Conservation (phyloP, 1,140 invertebrate genomes). For the Musca domestica region DNA sequence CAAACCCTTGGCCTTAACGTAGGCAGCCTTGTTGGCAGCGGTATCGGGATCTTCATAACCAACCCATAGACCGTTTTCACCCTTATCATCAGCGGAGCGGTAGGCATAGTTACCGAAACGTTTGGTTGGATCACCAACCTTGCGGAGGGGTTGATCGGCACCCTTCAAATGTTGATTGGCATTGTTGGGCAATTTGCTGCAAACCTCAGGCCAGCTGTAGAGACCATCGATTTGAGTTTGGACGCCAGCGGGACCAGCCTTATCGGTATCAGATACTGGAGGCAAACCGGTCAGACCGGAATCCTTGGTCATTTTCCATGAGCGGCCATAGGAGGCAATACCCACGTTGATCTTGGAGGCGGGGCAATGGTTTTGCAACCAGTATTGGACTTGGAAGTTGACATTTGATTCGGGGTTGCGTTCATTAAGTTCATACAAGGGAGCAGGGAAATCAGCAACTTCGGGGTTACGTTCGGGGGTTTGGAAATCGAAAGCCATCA, state of each 20-base stretch:
- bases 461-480: constrained; percentile 72
- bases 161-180: constrained; percentile 62
- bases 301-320: constrained; percentile 75
- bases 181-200: constrained; percentile 67
- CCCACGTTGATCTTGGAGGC: constrained; percentile 78
- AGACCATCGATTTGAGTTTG: constrained; percentile 73
- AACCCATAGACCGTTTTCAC: constrained; percentile 79
- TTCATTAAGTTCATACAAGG: constrained; percentile 69
- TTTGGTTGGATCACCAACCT: constrained; percentile 72
- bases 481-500: constrained; percentile 77
- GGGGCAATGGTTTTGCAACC: constrained; percentile 65
- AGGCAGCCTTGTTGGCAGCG: constrained; percentile 76
- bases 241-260: constrained; percentile 61
- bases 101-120: constrained; percentile 76
- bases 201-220: constrained; percentile 80
- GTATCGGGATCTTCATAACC: constrained; percentile 86
- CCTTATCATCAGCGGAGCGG: constrained; percentile 67
- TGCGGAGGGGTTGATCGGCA: constrained; percentile 63
- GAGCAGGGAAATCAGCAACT: constrained; percentile 72
- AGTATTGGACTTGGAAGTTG: constrained; percentile 63
- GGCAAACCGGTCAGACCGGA: constrained; percentile 74
- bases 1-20: constrained; percentile 69
- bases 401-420: constrained; percentile 66
- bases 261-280: constrained; percentile 65
- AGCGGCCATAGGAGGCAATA: constrained; percentile 77